Evolutionary conservation across 2,113 vertebrate genomes (phyloP).

Genomic region (Carassius carassius): DNA sequence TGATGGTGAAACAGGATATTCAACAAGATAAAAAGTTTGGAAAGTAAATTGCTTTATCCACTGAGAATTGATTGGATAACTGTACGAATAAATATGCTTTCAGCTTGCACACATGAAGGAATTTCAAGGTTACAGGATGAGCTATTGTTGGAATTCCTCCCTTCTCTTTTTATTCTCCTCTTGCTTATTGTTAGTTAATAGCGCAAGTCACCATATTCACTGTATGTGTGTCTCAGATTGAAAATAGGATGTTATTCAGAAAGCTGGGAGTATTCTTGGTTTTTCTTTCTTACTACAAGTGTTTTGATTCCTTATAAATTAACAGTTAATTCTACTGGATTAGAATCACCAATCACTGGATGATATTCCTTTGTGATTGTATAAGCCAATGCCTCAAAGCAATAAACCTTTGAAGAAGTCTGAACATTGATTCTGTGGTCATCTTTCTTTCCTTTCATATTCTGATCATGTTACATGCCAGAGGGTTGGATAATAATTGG

Average conservation of each 20-base stretch:
- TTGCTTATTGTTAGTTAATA: not conserved
- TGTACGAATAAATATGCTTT: not conserved
- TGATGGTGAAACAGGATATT: not conserved
- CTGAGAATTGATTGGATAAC: not conserved
- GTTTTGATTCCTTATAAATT: not conserved
- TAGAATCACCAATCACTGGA: not conserved
- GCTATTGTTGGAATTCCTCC: not conserved
- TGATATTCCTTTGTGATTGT: not conserved
- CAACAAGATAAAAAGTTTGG: not conserved
- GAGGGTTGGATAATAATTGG: not conserved
- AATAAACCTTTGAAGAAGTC: not conserved
- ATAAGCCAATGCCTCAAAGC: not conserved
- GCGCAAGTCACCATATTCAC: not conserved
- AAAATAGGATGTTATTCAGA: too few species aligned
- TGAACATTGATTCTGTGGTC: not conserved
- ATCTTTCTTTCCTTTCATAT: not conserved
- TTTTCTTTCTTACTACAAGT: too few species aligned
- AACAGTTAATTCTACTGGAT: not conserved
- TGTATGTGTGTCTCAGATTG: not conserved
- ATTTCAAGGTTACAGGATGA: not conserved
- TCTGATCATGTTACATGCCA: not conserved
- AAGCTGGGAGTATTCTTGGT: too few species aligned
- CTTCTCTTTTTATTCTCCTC: not conserved
- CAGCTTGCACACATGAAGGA: not conserved
- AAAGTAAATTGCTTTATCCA: not conserved